Evolutionary conservation across 2,797 vertebrate genomes (phyloP), one percentile per base, ranked within the genome.

Genomic region (Rhadinocentrus ornatus): DNA sequence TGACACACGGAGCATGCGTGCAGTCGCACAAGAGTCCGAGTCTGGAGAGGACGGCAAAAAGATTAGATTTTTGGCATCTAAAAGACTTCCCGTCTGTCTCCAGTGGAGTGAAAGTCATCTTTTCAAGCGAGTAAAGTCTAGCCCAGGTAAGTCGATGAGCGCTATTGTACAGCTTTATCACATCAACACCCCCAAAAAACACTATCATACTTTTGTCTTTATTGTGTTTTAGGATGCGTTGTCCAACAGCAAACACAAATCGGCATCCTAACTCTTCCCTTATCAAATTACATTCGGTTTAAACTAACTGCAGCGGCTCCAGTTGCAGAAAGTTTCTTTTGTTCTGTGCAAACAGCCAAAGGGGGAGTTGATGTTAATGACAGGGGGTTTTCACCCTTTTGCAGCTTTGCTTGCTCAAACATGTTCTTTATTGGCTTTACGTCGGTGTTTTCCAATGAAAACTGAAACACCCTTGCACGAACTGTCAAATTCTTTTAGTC

Each of bases 331-430:
- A 2, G 59, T 35, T 60, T 77, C 75, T 81, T 83, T 90, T 89
- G 83, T 90, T 85, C 57, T 24, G 52, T 53, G 58, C 46, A 80
- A 77, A 66, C 68, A 64, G 68, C 66, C 69, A 60, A 12, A 58
- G 53, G 72, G 69, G 72, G 68, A 75, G 60, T 16, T 60, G 57
- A 68, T 75, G 39, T 78, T 88, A 91, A 91, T 92, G 57, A 89
- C 86, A 88, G 86, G 80, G 34, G 66, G 34, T 39, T 60, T 50
- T 55, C 48, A 31, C 66, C 58, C 37, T 59, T 62, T 20, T 80
- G 65, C 68, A 71, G 79, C 79, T 73, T 8, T 65, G 71, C 89
- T 24, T 91, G 91, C 62, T 78, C 12, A 12, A 75, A 86, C 92
- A 78, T 46, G 89, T 65, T 29, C 70, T 35, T n/a, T 29, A 26